Evolutionary conservation across 2,888 invertebrate genomes (phyloP), one percentile per base, ranked within the genome.

Genomic region (Microctonus brassicae): DNA sequence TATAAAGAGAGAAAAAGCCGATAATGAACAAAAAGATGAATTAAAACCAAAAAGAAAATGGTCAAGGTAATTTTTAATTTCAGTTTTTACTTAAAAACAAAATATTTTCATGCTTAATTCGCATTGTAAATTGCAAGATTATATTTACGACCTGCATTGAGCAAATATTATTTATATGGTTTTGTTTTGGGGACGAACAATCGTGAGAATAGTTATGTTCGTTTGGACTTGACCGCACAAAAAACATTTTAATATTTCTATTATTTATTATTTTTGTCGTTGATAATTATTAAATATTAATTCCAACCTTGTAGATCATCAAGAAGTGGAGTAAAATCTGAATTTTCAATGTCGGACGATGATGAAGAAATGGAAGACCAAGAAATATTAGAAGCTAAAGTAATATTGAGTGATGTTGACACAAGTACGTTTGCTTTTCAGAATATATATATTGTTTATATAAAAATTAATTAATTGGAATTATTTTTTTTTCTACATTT

Each of bases 351-450:
- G 69, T 84, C 87, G 2, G 87, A 78, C 20, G 80, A 86, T 13
- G 85, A 87, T 10, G 87, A 88, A 17, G 85, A 86, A 33, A 88
- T 87, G 33, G 89, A 89, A 24, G 89, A 90, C 80, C 83, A 88
- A 39, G 90, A 90, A 65, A 80, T 89, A 70, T 80, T 87, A 74
- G 88, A 89, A 76, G 89, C 90, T 11, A 89, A 89, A 82, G 88
- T 90, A 77, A 83, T 90, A 69, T 88, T 90, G 73, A 88, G 87
- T 71, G 89, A 89, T 79, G 81, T 86, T 34, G 82, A 78, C 62
- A 81, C 82, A 65, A 83, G 86, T 85, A 79, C 76, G 73, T n/a
- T n/a, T n/a, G n/a, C n/a, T n/a, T n/a, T n/a, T n/a, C n/a, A n/a
- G n/a, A 47, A 65, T 36, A 26, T 73, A 61, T 61, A 29, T 61